Evolutionary conservation across 2,113 vertebrate species (phyloP), one percentile per base, ranked within the genome.

Genomic region (Ascaphus truei): DNA sequence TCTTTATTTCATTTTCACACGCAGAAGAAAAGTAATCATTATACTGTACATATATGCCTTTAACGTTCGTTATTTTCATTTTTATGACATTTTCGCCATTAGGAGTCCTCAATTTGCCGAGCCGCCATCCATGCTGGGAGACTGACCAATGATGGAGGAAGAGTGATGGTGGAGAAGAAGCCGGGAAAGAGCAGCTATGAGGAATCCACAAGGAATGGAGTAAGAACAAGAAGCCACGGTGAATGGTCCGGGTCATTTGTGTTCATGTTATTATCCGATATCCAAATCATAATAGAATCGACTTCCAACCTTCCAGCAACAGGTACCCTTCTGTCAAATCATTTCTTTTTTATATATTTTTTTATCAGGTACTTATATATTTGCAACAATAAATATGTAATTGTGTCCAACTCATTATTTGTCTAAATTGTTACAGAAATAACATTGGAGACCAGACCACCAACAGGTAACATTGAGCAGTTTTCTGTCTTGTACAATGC

Each of bases 81-180:
- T n/a, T n/a, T n/a, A n/a, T n/a, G n/a, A n/a, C 9, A 15, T 9
- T 9, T 10, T 29, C 36, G 23, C 4, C 9, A 3, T 50, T 50
- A 63, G 61, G 61, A 63, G 33, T 63, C 61, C 7, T 50, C 45
- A 3, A 34, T 50, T 16, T 63, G 61, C 3, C 29, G 20, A 34
- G 43, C 61, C 15, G 61, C 61, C 33, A 45, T 47, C 37, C 59
- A 63, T 36, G 43, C 29, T 36, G 61, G 61, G n/a, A 31, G 15
- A 25, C 3, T 50, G 22, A 1, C 43, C 18, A 25, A 16, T 16
- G 15, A 22, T 25, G 61, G 61, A 25, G 61, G 61, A 13, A 13
- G 7, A 20, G 29, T 50, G 18, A 16, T 20, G 25, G 13, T 63
- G 13, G 11, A 36, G 27, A 63, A 63, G 31, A 25, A 7, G 16